Percentiles rank a stretch among this genome's conserved stretches.
These are phyloP conservation scores for Pseudochaenichthys georgianus DNA, from an alignment of 2,797 vertebrate species.

Conservation along the genomic window DNA sequence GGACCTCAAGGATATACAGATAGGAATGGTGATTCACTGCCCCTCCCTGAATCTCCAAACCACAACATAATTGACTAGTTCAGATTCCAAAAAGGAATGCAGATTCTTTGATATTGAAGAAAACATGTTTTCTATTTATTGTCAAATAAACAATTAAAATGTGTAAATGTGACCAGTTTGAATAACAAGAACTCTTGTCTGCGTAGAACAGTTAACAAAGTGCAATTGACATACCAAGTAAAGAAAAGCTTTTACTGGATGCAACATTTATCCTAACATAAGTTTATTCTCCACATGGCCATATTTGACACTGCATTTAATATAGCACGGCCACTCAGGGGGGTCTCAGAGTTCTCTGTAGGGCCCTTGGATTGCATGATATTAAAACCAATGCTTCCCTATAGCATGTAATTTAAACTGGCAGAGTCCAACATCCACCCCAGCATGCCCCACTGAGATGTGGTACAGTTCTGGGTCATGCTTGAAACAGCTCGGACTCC, in stretches of 20 bases:
- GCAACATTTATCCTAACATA: background rate
- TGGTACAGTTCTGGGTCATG: slow-evolving; percentile 33
- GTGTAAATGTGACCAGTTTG: slow-evolving; percentile 1
- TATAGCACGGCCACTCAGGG: slow-evolving; percentile 1
- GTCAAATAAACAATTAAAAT: slow-evolving; percentile 18
- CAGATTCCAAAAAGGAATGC: slow-evolving; percentile 11
- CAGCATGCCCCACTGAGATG: slow-evolving; percentile 19
- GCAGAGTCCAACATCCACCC: slow-evolving; percentile 39
- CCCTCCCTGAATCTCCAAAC: slow-evolving; percentile 8
- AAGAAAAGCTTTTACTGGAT: background rate
- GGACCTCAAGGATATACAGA: slow-evolving; percentile 73
- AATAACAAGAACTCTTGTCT: background rate
- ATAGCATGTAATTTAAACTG: slow-evolving; percentile 56
- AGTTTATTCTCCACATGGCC: slow-evolving; percentile 13
- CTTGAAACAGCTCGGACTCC: slow-evolving; percentile 39
- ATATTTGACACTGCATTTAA: slow-evolving; percentile 16
- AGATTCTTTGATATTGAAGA: background rate
- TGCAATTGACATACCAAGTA: slow-evolving; percentile 4
- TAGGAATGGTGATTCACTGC: slow-evolving; percentile 61
- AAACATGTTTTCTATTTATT: slow-evolving; percentile 5
- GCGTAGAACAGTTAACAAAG: slow-evolving; percentile 9
- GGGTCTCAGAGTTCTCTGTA: slow-evolving; percentile 11
- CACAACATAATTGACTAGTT: background rate
- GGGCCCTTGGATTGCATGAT: slow-evolving; percentile 23
- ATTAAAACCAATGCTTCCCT: slow-evolving; percentile 30